Evolutionary conservation across 2,888 invertebrate species (phyloP).

Genomic region (Clostera curtula): DNA sequence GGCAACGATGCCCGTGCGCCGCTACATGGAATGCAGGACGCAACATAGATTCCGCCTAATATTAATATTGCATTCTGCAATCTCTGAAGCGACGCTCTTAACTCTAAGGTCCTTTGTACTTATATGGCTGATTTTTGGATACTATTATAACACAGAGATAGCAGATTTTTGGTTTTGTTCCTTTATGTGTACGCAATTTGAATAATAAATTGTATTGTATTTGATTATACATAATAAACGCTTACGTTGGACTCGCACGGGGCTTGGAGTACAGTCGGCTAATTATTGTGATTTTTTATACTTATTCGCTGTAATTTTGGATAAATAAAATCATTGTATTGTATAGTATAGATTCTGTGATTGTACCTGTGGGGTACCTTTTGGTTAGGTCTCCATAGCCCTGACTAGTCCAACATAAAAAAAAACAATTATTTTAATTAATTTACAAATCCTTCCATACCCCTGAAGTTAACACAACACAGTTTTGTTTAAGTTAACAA

Average conservation of each 20-base stretch:
- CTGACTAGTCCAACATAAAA: slow-evolving; percentile 54
- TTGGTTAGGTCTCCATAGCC: slow-evolving; percentile 42
- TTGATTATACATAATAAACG: slow-evolving; percentile 48
- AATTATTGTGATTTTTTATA: slow-evolving; percentile 65
- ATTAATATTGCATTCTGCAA: slow-evolving; percentile 66
- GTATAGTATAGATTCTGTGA: slow-evolving; percentile 58
- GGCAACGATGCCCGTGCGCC: slow-evolving; percentile 35
- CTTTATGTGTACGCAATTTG: slow-evolving; percentile 69
- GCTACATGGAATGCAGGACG: slow-evolving; percentile 64
- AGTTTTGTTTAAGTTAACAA: too few relatives aligned
- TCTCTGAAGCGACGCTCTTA: slow-evolving; percentile 60
- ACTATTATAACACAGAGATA: slow-evolving; percentile 56
- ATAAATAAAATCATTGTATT: slow-evolving; percentile 46
- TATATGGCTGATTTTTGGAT: slow-evolving; percentile 61
- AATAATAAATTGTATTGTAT: slow-evolving; percentile 44
- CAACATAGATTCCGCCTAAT: slow-evolving; percentile 72
- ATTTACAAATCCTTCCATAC: slow-evolving; percentile 15
- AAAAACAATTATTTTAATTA: slow-evolving; percentile 27
- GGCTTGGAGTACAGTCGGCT: slow-evolving; percentile 50
- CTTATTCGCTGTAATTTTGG: slow-evolving; percentile 49
- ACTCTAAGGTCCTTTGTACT: slow-evolving; percentile 56
- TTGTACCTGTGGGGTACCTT: slow-evolving; percentile 60
- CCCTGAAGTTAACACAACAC: slow-evolving; percentile 4
- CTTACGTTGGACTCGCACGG: slow-evolving; percentile 44
- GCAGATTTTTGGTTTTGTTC: slow-evolving; percentile 71